These are phyloP conservation scores for Galerucella calmariensis DNA, from an alignment of 2,888 invertebrate species.

Conservation along the genomic window DNA sequence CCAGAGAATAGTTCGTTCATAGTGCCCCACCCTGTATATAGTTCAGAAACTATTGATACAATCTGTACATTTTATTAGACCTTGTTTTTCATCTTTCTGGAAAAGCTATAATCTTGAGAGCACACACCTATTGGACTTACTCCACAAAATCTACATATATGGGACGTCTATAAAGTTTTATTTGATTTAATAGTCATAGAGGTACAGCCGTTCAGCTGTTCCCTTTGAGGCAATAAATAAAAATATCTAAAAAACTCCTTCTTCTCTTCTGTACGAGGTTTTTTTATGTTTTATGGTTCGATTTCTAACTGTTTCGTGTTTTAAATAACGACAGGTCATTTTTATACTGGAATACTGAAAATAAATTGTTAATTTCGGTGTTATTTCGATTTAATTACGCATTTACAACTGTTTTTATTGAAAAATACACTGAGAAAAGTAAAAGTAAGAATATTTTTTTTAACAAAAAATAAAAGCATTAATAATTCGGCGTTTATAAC, in stretches of 20 bases:
- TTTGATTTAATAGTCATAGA: conserved; percentile 58
- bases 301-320: conserved; percentile 27
- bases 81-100: conserved; percentile 15
- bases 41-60: not conserved
- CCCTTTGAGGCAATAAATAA: conserved; percentile 52
- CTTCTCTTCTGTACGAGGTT: conserved; percentile 38
- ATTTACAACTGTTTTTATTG: not conserved
- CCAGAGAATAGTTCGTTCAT: no score
- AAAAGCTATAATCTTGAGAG: conserved; percentile 48
- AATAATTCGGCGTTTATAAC: conserved; percentile 1
- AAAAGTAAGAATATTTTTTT: not conserved
- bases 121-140: conserved; percentile 53
- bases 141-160: conserved; percentile 59
- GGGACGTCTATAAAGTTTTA: conserved; percentile 61
- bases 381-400: not conserved
- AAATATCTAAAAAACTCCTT: conserved; percentile 48
- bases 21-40: not conserved
- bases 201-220: conserved; percentile 50
- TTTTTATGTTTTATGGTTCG: conserved; percentile 46
- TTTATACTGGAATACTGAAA: not conserved
- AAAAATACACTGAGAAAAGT: no score
- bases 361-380: not conserved
- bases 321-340: conserved; percentile 4
- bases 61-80: conserved; percentile 16
- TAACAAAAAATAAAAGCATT: not conserved